Percentiles rank a stretch among this genome's conserved stretches.
Evolutionary conservation across 2,888 invertebrate genomes (phyloP).

Genomic region (Schizaphis graminum): DNA sequence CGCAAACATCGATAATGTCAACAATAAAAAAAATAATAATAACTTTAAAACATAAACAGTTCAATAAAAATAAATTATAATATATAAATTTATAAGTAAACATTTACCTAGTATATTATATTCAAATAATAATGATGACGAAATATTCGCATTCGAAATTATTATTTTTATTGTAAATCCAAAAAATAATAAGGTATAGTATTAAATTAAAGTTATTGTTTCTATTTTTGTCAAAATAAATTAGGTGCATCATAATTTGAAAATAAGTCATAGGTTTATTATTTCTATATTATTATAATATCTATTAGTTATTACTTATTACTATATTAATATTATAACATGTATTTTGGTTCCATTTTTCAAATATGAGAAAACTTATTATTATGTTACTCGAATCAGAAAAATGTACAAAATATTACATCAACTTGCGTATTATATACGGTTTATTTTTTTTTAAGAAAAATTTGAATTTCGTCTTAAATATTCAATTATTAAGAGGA

Average conservation of each 20-base stretch:
- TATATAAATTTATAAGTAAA: too few relatives aligned
- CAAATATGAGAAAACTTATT: not conserved
- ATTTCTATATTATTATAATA: not conserved
- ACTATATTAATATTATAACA: not conserved
- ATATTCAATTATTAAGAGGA: too few relatives aligned
- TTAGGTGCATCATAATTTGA: not conserved
- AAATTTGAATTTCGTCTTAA: too few relatives aligned
- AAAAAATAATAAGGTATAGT: not conserved
- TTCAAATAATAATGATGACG: too few relatives aligned
- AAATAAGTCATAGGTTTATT: not conserved
- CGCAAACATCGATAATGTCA: not conserved
- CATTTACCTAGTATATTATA: too few relatives aligned
- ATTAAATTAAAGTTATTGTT: not conserved
- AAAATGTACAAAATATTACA: not conserved
- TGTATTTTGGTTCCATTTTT: not conserved
- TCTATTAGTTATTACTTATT: too few relatives aligned
- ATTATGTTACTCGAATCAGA: not conserved
- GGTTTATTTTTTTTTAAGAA: not conserved
- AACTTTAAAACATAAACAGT: not conserved
- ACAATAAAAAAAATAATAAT: not conserved
- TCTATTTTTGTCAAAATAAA: not conserved
- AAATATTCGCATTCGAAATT: too few relatives aligned
- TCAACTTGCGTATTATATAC: not conserved
- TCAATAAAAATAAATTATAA: not conserved
- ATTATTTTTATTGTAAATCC: too few relatives aligned